Evolutionary conservation across 1,140 invertebrate genomes (phyloP).

Genomic region (Sinonovacula constricta): DNA sequence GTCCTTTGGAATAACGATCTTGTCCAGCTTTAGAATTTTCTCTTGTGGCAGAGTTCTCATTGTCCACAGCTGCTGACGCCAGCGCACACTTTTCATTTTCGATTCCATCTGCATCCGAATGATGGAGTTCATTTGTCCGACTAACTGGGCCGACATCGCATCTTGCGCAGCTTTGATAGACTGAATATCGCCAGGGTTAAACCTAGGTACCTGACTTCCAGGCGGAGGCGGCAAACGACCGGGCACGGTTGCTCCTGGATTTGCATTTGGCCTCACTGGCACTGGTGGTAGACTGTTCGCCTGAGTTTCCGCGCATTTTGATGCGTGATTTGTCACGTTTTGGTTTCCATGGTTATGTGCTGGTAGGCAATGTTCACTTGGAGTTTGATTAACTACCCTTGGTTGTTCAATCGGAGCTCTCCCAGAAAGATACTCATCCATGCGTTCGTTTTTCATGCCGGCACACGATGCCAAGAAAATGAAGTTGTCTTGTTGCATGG

Average conservation of each 20-base stretch:
- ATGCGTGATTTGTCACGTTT: no score
- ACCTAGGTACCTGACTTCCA: neutral
- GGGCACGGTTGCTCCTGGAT: neutral
- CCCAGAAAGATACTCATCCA: constrained; percentile 2
- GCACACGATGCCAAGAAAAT: constrained; percentile 5
- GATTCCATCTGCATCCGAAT: neutral
- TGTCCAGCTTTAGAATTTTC: constrained; percentile 1
- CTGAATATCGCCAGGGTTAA: neutral
- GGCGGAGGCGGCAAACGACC: no score
- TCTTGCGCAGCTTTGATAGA: neutral
- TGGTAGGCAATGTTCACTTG: neutral
- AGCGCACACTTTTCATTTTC: constrained; percentile 28
- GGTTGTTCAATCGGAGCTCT: neutral
- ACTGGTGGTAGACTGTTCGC: neutral
- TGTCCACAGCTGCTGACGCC: constrained; percentile 5
- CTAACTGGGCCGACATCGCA: neutral
- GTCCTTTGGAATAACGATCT: constrained; percentile 29
- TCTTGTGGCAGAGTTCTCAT: constrained; percentile 6
- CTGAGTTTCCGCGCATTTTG: neutral
- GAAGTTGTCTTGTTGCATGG: constrained; percentile 11
- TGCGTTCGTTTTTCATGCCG: constrained; percentile 8
- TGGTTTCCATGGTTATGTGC: neutral
- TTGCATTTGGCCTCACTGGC: neutral
- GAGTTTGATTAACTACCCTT: neutral
- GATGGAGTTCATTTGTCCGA: neutral